These are phyloP conservation scores for Penaeus indicus DNA, from an alignment of 1,140 invertebrate genomes.

Conservation along the genomic window DNA sequence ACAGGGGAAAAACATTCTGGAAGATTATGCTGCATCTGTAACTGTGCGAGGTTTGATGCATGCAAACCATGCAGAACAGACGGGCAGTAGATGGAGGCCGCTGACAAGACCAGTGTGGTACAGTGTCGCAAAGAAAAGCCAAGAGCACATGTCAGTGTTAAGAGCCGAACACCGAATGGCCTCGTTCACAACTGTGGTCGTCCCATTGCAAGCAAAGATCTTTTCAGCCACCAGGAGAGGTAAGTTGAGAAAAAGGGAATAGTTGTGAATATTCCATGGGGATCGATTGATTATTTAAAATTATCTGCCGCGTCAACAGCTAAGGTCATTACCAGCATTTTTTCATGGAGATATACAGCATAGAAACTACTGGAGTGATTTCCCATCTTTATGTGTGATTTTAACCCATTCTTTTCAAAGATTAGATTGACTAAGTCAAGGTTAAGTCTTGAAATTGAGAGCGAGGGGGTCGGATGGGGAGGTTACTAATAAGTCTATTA, in stretches of 20 bases:
- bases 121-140: constrained; percentile 14
- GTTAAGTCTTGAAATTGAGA: no score
- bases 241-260: background rate
- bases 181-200: constrained; percentile 43
- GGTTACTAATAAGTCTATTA: no score
- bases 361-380: no score
- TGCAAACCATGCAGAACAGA: constrained; percentile 7
- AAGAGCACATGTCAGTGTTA: background rate
- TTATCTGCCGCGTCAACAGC: no score
- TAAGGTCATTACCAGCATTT: no score
- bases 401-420: no score
- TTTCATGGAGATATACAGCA: background rate
- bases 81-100: constrained; percentile 27
- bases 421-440: no score
- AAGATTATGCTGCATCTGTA: constrained; percentile 43
- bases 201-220: constrained; percentile 43
- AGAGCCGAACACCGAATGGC: constrained; percentile 35
- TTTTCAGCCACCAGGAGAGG: constrained; percentile 8
- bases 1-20: constrained; percentile 38
- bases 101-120: constrained; percentile 47
- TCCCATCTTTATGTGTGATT: no score
- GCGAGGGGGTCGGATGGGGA: no score
- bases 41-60: constrained; percentile 49
- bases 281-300: background rate
- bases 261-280: background rate